Evolutionary conservation across 2,888 invertebrate species (phyloP).

Genomic region (Catotricha subobsoleta): DNA sequence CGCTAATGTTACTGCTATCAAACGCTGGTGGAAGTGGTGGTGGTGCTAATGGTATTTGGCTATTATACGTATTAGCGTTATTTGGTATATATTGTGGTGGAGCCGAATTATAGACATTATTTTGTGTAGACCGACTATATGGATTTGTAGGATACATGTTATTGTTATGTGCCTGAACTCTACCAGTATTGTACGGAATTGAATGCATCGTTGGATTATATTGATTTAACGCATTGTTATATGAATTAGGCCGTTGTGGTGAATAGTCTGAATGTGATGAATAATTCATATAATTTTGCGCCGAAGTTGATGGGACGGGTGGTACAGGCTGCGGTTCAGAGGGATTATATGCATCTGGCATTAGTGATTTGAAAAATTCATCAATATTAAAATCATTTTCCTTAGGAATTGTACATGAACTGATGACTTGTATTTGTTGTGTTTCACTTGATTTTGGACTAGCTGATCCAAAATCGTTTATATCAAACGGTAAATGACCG

Average conservation of each 20-base stretch:
- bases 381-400: conserved; percentile 22
- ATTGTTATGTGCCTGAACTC: no score
- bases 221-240: not conserved
- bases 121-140: no score
- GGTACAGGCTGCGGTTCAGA: conserved; percentile 1
- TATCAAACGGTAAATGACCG: conserved; percentile 40
- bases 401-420: conserved; percentile 34
- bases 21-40: conserved; percentile 17
- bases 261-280: no score
- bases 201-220: not conserved
- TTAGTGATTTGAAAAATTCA: conserved; percentile 33
- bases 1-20: conserved; percentile 19
- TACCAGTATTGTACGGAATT: no score
- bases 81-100: not conserved
- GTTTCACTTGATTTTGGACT: conserved; percentile 19
- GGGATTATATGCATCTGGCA: conserved; percentile 1
- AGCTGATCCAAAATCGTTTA: conserved; percentile 29
- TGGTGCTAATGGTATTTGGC: conserved; percentile 8
- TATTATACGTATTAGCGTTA: not conserved
- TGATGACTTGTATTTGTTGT: conserved; percentile 39
- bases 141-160: no score
- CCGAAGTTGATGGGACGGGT: not conserved
- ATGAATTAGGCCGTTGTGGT: conserved; percentile 15
- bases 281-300: not conserved
- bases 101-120: no score